Percentiles rank a stretch among this genome's conserved stretches.
Conservation (phyloP, 2,113 vertebrate species). For the Odontophorus gujanensis region DNA sequence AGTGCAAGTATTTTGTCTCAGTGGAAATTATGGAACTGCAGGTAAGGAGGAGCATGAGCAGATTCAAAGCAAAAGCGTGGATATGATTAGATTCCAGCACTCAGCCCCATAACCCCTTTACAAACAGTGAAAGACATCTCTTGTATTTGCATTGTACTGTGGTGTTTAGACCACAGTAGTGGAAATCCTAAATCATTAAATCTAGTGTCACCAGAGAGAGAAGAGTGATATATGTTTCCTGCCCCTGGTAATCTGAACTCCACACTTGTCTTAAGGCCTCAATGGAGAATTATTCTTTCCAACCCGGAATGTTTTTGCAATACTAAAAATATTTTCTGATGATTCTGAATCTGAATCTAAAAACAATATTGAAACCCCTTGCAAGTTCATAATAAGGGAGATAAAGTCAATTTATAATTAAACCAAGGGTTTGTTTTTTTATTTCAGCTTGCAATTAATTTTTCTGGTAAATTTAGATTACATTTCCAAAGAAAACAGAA, state of each 20-base stretch:
- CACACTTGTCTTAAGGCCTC: not conserved
- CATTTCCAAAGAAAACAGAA: not conserved
- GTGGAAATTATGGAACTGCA: not conserved
- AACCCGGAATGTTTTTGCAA: not conserved
- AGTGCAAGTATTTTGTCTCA: not conserved
- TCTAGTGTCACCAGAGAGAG: not conserved
- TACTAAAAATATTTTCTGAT: not conserved
- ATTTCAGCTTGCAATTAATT: not conserved
- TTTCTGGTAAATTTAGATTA: not conserved
- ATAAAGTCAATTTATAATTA: not conserved
- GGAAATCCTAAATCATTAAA: not conserved
- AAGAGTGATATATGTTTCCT: not conserved
- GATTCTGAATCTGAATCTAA: not conserved
- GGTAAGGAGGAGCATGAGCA: not conserved
- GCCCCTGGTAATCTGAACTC: not conserved
- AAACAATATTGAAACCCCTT: not conserved
- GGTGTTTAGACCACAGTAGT: not conserved
- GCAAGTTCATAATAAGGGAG: not conserved
- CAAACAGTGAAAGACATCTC: not conserved
- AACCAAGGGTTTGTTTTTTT: not conserved
- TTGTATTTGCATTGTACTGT: not conserved
- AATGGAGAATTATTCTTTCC: not conserved
- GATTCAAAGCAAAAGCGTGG: not conserved
- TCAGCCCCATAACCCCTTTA: not conserved
- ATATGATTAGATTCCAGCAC: not conserved